Base-by-base conservation (phyloP, 2,113 vertebrate species). In the Paraplagusia blochii region DNA sequence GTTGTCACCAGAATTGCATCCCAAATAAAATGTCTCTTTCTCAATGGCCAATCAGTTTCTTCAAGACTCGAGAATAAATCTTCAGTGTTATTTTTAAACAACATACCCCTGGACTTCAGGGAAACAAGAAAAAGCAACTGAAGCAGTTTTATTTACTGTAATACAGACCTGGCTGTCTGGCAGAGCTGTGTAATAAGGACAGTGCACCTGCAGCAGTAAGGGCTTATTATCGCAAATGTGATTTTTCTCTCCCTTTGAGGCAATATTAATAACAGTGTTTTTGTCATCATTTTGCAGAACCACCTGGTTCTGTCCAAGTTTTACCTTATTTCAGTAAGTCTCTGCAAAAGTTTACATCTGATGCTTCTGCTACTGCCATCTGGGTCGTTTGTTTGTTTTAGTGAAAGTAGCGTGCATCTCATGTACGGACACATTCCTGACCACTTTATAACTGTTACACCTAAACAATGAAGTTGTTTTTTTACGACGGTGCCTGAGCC, bases 381-480 rank as follows among this genome's bases (percentile, higher is more conserved):
- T 40, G 35, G 50, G 40, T 52, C 52, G 42, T 44, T 38, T 34
- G 50, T 61, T 6, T 45, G 11, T 63, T 48, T 11, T 49, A 54
- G 69, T 6, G 38, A 45, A 50, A 65, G 55, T 53, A 40, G 50
- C 44, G 56, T 66, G 57, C 45, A 56, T 61, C 57, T 61, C 22
- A 5, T 47, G 35, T 42, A 14, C 5, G 11, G 18, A 29, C 55
- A 56, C 56, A 51, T 51, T 54, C 19, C 45, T 19, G 53, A 44
- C 63, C 58, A 22, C 46, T 36, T 46, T 72, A 11, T 35, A 44
- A 70, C 58, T 58, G 69, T 59, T 53, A 15, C 54, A 44, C 15
- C 60, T 22, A 35, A 46, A 66, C 56, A 66, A 60, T 66, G 51
- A 66, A 15, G 19, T 51, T 1, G 44, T 44, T 65, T 71, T 44